Evolutionary conservation across 2,797 vertebrate species (phyloP), one percentile per base, ranked within the genome.

Genomic region (Tamandua tetradactyla): DNA sequence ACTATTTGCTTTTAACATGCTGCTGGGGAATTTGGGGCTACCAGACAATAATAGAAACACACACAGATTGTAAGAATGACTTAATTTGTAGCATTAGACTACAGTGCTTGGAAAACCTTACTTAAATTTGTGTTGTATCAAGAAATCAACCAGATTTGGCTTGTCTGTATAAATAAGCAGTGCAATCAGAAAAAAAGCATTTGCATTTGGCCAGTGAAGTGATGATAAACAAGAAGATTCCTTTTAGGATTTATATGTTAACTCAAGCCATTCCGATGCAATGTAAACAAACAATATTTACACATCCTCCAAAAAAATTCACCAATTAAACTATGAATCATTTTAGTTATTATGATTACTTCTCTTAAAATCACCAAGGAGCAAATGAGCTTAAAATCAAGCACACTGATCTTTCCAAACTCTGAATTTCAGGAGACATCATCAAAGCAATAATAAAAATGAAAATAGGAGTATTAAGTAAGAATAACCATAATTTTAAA

Each of bases 61-160:
- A 89, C 40, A 93, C 0, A 87, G 55, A 95, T 89, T 94, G 96
- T 18, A 61, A 57, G 37, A 94, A 75, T 95, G 52, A 76, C 32
- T 69, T 93, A 68, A 92, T 92, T 91, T 94, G 52, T 85, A 89
- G 84, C 94, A 68, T 69, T 76, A 87, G 87, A 92, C 59, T 74
- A 90, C 68, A 44, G 17, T 92, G 57, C 23, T 92, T 95, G 64
- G 75, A 90, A 95, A 95, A 82, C n/a, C 84, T 27, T 62, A 55
- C 66, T 64, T 90, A 74, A 94, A 92, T 93, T 79, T 95, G 42
- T 69, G 22, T 37, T 61, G 3, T 59, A 52, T 86, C 74, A 94
- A 47, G 44, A 93, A 92, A 87, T 68, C 78, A 87, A 76, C 84
- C 74, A 88, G 69, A 93, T 86, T 93, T 88, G 57, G 61, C 74